These are phyloP conservation scores for Oenanthe melanoleuca DNA, from an alignment of 2,113 vertebrate genomes.

Conservation along the genomic window DNA sequence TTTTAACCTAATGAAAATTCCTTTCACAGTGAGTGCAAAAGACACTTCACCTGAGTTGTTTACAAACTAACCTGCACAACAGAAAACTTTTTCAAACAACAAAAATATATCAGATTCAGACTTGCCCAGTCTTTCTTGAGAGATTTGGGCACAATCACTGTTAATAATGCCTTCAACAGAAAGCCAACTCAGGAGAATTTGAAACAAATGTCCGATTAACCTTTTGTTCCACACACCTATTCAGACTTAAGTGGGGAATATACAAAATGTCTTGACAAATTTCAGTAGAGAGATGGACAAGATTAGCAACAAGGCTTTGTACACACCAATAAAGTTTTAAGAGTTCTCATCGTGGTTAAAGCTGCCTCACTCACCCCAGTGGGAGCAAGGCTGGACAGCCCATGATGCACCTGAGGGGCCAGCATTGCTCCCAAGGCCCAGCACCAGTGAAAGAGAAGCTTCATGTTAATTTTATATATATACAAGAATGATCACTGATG, in stretches of 20 bases:
- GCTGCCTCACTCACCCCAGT: neutral
- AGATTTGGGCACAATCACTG: neutral
- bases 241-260: slow-evolving; percentile 24
- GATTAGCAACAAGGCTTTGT: slow-evolving; percentile 27
- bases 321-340: neutral
- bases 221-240: slow-evolving; percentile 35
- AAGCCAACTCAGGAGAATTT: neutral
- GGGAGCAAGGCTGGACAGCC: neutral
- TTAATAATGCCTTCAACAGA: slow-evolving; percentile 17
- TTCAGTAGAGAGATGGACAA: neutral
- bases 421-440: neutral
- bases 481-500: neutral
- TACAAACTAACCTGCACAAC: neutral
- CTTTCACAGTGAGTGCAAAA: neutral
- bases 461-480: neutral
- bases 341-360: neutral
- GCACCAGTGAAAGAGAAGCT: neutral
- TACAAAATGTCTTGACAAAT: slow-evolving; percentile 27
- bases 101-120: neutral
- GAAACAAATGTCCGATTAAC: neutral
- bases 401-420: no score
- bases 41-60: neutral
- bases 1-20: neutral
- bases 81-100: neutral
- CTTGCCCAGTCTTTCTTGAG: neutral